phyloP scores from a whole-genome alignment of 2,113 vertebrate species.

The Rattus rattus region DNA sequence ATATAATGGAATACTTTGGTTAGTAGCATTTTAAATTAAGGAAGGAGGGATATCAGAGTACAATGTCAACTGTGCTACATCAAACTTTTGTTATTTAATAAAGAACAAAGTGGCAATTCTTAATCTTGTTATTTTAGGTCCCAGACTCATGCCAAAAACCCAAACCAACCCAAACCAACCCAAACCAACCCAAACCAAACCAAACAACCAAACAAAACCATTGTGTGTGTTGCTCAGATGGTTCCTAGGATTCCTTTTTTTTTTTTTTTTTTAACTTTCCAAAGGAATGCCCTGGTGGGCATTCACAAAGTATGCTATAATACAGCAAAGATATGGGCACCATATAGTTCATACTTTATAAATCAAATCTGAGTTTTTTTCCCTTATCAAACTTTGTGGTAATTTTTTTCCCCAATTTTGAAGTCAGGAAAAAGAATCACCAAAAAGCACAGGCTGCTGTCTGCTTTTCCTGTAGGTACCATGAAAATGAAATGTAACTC shows the following conservation, averaged over 20 bases:
- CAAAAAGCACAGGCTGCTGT: neutral
- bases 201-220: neutral
- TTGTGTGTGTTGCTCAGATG: neutral
- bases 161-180: too few species aligned
- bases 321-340: neutral
- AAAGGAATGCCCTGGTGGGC: neutral
- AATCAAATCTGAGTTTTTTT: neutral
- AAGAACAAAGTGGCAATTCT: conserved; percentile 15
- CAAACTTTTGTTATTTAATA: neutral
- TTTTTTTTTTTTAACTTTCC: neutral
- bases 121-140: neutral
- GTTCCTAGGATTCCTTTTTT: neutral
- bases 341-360: neutral
- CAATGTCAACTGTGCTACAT: neutral
- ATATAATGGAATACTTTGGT: neutral
- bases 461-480: neutral
- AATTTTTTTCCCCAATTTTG: neutral
- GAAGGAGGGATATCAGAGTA: neutral
- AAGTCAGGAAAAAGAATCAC: conserved; percentile 44
- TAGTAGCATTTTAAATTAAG: conserved; percentile 34
- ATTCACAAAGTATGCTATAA: neutral
- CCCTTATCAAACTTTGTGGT: too few species aligned
- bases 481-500: conserved; percentile 1
- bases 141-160: neutral
- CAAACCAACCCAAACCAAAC: too few species aligned